Evolutionary conservation across 1,140 invertebrate species (phyloP).

Genomic region (Epicauta chinensis): DNA sequence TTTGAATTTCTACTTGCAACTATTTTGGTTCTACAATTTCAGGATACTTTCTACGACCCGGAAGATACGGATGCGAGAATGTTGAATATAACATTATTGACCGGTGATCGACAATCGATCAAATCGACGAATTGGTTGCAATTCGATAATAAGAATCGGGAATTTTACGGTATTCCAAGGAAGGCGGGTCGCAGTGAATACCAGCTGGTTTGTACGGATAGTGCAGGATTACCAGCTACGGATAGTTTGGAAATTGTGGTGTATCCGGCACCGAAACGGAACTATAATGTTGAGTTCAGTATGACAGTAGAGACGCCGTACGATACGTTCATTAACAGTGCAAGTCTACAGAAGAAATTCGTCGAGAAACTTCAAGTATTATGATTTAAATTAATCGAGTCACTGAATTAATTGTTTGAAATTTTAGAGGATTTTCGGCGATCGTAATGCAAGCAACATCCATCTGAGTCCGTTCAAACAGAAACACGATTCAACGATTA

Average conservation of each 20-base stretch:
- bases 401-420: neutral
- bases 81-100: slow-evolving; percentile 67
- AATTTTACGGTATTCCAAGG: slow-evolving; percentile 79
- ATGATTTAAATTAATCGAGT: slow-evolving; percentile 6
- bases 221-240: slow-evolving; percentile 59
- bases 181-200: slow-evolving; percentile 70
- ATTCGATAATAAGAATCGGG: slow-evolving; percentile 81
- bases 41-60: slow-evolving; percentile 86
- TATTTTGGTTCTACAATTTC: slow-evolving; percentile 21
- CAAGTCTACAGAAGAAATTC: slow-evolving; percentile 65
- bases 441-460: slow-evolving; percentile 65
- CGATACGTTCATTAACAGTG: slow-evolving; percentile 62
- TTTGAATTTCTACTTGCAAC: neutral
- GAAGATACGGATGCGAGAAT: slow-evolving; percentile 72
- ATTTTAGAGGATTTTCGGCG: slow-evolving; percentile 62
- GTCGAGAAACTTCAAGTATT: slow-evolving; percentile 60
- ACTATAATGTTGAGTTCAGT: slow-evolving; percentile 65
- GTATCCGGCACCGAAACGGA: slow-evolving; percentile 44
- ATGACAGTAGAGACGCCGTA: slow-evolving; percentile 71
- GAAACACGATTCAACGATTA: slow-evolving; percentile 52
- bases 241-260: slow-evolving; percentile 77
- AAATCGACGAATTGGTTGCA: slow-evolving; percentile 75
- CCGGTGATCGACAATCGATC: slow-evolving; percentile 61
- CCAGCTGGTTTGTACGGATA: slow-evolving; percentile 67
- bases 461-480: slow-evolving; percentile 54